phyloP scores from a whole-genome alignment of 2,797 vertebrate species.

The Schizothorax lantsangensis region DNA sequence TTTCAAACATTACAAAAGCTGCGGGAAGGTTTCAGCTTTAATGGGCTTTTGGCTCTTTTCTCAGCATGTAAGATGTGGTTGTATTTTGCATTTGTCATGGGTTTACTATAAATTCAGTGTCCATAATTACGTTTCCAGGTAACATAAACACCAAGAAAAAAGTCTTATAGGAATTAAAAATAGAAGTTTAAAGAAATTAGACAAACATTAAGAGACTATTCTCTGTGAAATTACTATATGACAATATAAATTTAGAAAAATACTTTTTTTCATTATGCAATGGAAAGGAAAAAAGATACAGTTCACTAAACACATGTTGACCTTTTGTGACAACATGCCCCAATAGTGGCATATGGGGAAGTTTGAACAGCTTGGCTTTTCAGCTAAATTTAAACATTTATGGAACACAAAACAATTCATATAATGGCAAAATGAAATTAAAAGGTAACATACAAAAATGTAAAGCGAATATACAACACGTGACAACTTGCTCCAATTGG shows the following conservation, averaged over 20 bases:
- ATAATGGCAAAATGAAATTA: background rate
- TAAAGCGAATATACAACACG: background rate
- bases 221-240: background rate
- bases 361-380: background rate
- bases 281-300: background rate
- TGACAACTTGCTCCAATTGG: background rate
- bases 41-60: constrained; percentile 29
- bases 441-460: background rate
- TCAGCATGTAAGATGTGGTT: constrained; percentile 38
- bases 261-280: too few relatives aligned
- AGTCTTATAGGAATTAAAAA: background rate
- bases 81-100: constrained; percentile 32
- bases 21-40: constrained; percentile 25
- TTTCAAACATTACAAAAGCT: constrained; percentile 32
- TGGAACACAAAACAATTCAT: background rate
- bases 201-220: background rate
- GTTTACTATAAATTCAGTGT: constrained; percentile 6
- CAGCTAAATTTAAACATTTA: background rate
- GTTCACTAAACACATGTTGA: background rate
- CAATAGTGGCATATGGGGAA: background rate
- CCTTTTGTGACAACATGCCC: background rate
- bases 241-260: background rate
- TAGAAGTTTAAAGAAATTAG: background rate
- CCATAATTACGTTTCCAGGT: constrained; percentile 28
- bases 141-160: constrained; percentile 5